Evolutionary conservation across 2,113 vertebrate species (phyloP).

Genomic region (Ageneiosus marmoratus): DNA sequence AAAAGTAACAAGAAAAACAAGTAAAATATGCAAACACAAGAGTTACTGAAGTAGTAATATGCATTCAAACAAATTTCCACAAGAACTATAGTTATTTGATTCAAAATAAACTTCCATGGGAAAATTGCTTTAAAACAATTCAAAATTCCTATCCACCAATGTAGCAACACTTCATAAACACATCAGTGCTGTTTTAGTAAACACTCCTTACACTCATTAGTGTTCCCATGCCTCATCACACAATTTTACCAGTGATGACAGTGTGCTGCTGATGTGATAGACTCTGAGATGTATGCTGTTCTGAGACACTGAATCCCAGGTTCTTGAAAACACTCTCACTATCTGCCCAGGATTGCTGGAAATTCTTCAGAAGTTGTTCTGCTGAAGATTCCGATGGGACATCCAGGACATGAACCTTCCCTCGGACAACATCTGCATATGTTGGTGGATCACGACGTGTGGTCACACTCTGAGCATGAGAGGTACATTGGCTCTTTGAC

Average conservation of each 20-base stretch:
- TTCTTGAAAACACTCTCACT: constrained; percentile 80
- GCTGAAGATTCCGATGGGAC: constrained; percentile 74
- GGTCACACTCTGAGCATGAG: constrained; percentile 64
- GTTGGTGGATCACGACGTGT: constrained; percentile 81
- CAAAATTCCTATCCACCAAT: not conserved
- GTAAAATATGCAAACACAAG: not conserved
- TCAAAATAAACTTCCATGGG: not conserved
- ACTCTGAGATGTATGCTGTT: constrained; percentile 74
- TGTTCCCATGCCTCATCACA: constrained; percentile 68
- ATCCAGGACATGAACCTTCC: constrained; percentile 69
- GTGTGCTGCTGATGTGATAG: constrained; percentile 78
- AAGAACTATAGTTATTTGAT: not conserved
- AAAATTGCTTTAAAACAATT: not conserved
- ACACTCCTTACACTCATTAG: constrained; percentile 55
- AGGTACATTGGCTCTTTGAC: constrained; percentile 57
- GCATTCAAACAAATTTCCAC: not conserved
- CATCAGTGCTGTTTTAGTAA: constrained; percentile 58
- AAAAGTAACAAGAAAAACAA: not conserved
- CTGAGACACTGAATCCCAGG: constrained; percentile 77
- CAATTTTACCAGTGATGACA: constrained; percentile 81
- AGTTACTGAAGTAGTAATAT: not conserved
- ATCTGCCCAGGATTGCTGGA: constrained; percentile 86
- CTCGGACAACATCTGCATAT: constrained; percentile 87
- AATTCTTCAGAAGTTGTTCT: constrained; percentile 77
- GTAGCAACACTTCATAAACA: constrained; percentile 47